Conservation (phyloP, 2,113 vertebrate species). For the Marmota flaviventris region DNA sequence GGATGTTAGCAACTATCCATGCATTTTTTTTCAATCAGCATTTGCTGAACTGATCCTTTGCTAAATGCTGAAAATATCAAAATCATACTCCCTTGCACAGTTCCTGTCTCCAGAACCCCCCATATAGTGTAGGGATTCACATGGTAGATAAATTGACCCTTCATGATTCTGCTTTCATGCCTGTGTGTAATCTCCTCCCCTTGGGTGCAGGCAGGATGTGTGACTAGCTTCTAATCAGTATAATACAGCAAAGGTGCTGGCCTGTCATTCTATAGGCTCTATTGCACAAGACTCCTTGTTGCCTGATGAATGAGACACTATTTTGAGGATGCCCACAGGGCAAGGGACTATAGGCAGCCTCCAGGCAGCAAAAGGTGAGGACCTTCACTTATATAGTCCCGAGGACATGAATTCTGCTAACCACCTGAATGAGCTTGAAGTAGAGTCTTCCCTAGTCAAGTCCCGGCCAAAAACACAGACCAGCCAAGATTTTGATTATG, state of each 20-base stretch:
- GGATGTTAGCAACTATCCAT: background rate
- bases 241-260: background rate
- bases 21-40: background rate
- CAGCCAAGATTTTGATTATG: background rate
- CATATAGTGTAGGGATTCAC: background rate
- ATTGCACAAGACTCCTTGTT: background rate
- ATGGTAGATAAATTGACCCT: background rate
- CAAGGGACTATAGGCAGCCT: background rate
- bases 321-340: background rate
- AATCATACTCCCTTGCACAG: background rate
- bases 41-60: background rate
- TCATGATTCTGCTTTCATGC: background rate
- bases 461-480: background rate
- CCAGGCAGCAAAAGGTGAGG: background rate
- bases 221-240: background rate
- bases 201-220: background rate
- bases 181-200: background rate
- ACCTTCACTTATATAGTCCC: background rate
- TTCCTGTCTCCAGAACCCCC: background rate
- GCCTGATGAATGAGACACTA: background rate
- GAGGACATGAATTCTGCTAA: background rate
- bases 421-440: background rate
- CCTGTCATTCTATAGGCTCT: background rate
- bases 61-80: background rate
- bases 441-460: background rate